These are phyloP conservation scores for Cotesia glomerata DNA, from an alignment of 1,140 invertebrate species.

Conservation along the genomic window DNA sequence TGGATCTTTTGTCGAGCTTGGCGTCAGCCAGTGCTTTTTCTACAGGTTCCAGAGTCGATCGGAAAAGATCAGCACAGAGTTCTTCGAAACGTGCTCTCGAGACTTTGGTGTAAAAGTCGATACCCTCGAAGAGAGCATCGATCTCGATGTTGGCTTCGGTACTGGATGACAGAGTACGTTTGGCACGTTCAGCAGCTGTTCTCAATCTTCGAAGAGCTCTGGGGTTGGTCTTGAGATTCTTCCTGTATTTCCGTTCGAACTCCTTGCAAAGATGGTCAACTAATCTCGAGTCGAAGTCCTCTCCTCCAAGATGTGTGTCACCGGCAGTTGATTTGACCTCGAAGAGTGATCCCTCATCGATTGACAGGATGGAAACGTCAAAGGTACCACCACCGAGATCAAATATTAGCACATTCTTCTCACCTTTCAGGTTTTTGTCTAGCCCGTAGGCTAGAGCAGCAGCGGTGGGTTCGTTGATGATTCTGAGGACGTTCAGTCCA, in stretches of 20 bases:
- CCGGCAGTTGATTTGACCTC: constrained; percentile 82
- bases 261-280: constrained; percentile 74
- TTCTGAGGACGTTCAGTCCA: constrained; percentile 78
- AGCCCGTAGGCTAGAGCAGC: constrained; percentile 80
- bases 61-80: constrained; percentile 69
- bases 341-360: constrained; percentile 83
- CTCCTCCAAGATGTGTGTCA: constrained; percentile 77
- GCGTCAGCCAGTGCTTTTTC: constrained; percentile 77
- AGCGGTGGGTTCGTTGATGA: constrained; percentile 80
- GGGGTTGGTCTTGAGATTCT: constrained; percentile 60
- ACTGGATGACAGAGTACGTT: constrained; percentile 67
- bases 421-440: constrained; percentile 79
- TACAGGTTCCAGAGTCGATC: constrained; percentile 66
- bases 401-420: constrained; percentile 76
- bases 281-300: constrained; percentile 85
- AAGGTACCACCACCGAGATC: constrained; percentile 80
- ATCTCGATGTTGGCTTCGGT: constrained; percentile 67
- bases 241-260: constrained; percentile 65
- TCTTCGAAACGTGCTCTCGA: constrained; percentile 71
- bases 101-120: constrained; percentile 70
- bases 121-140: constrained; percentile 65
- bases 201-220: constrained; percentile 68
- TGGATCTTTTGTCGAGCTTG: constrained; percentile 73
- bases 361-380: constrained; percentile 87
- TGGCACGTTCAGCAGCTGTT: constrained; percentile 70